Base-by-base conservation (phyloP, 2,888 invertebrate genomes). In the Coecobrya sp. region DNA sequence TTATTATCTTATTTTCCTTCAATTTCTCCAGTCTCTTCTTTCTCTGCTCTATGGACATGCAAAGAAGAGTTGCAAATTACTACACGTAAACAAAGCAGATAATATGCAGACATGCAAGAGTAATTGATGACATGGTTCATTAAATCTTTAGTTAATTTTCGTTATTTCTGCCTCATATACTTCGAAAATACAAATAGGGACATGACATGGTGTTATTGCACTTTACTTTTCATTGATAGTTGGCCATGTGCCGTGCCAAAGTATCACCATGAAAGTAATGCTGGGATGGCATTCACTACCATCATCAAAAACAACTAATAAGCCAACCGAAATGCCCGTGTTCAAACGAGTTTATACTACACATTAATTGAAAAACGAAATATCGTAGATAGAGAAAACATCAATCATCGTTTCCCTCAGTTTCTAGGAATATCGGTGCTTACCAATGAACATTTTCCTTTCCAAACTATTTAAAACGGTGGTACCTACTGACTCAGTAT, bases 81-180 rank as follows among this genome's bases (percentile, higher is more conserved):
- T n/a, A n/a, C 55, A n/a, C 16, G 16, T n/a, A n/a, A 55, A n/a
- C 55, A n/a, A 4, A 55, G 25, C 62, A 22, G 19, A 65, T 11
- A 22, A 65, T 59, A 59, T 59, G 59, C 5, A 59, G 22, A 19
- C 59, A 59, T 59, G 68, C 30, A 68, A 30, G 11, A 68, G 68
- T 16, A 68, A 22, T 59, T 68, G 16, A 68, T 30, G 79, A 59
- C 65, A 85, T 85, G 84, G 65, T 22, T 65, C 84, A 85, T 85
- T 85, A 85, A 85, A 85, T 85, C 65, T 85, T 16, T 65, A 65
- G 84, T 62, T 85, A 65, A 85, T 85, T 85, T 84, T 65, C 65
- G 4, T 68, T 68, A 68, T 81, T 81, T 79, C 79, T 79, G 45
- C 25, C 79, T 45, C 52, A 49, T 45, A 19, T 52, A 3, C 19